Evolutionary conservation across 2,797 vertebrate species (phyloP), one percentile per base, ranked within the genome.

Genomic region (Lepus townsendii): DNA sequence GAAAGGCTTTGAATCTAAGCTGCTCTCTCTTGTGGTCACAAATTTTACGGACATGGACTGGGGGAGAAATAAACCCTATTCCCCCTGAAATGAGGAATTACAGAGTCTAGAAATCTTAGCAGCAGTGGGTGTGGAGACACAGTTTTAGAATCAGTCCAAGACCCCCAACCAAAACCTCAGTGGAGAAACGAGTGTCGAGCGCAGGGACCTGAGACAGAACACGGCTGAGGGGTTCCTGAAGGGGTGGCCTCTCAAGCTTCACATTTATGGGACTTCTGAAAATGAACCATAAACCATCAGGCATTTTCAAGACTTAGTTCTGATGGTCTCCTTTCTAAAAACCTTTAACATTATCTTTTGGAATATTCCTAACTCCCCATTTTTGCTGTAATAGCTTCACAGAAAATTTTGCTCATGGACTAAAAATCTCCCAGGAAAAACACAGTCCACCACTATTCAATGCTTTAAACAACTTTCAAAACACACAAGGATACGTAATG

Each of bases 321-420:
- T 93, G 77, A 89, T 27, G 63, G 12, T 30, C 84, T 93, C 83
- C 17, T 77, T 90, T 83, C 88, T 65, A 71, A 75, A 92, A 90
- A 88, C 47, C 52, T 91, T 95, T 60, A 57, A 68, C 68, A 69
- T 66, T 86, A 71, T 90, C 83, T 92, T 93, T 62, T 42, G 9
- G 71, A 88, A 83, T 94, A 76, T 68, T 94, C 52, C 88, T 88
- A 92, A 88, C 93, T 88, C 13, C 62, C 50, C 27, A 69, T 83
- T 83, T 94, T 71, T 92, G 89, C 89, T 95, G 77, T 93, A 97
- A 78, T 69, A 88, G 82, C 75, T 71, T 94, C 82, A 88, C 79
- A 42, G 77, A 88, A 50, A 69, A 35, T 69, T 75, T 35, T 96
- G 14, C 26, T 50, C 62, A 63, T 7, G 2, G 77, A 87, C 47